Conservation (phyloP, 2,888 invertebrate genomes). For the Rotaria magnacalcarata region DNA sequence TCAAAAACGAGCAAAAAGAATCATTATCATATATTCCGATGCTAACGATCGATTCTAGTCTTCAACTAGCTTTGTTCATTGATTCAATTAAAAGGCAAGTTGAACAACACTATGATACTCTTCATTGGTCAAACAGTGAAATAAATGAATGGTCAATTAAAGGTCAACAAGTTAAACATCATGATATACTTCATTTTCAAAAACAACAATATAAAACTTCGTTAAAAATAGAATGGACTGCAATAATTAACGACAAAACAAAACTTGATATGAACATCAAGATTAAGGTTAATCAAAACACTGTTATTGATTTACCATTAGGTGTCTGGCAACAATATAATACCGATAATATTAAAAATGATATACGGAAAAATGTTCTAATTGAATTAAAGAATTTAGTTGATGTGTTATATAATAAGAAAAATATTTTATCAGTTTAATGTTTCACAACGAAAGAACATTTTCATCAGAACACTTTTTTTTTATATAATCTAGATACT, state of each 20-base stretch:
- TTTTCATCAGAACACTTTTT: no score
- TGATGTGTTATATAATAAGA: background rate
- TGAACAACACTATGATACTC: background rate
- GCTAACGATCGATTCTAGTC: background rate
- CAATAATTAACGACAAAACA: background rate
- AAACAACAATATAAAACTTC: background rate
- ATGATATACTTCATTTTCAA: background rate
- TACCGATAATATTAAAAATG: background rate
- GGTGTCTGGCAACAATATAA: background rate
- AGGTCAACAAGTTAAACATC: background rate
- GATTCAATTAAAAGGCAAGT: background rate
- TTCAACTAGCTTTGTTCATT: background rate
- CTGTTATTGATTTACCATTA: background rate
- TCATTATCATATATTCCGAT: background rate
- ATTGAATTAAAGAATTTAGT: background rate
- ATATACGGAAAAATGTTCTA: background rate
- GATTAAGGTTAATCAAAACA: background rate
- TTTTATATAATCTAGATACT: no score
- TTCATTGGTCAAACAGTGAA: background rate
- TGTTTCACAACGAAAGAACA: no score
- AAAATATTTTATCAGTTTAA: background rate
- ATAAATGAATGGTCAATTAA: background rate
- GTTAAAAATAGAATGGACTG: background rate
- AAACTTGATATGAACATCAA: background rate
- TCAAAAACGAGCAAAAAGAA: background rate